Base-by-base conservation (phyloP, 2,888 invertebrate species). In the Phanerotoma sp. region DNA sequence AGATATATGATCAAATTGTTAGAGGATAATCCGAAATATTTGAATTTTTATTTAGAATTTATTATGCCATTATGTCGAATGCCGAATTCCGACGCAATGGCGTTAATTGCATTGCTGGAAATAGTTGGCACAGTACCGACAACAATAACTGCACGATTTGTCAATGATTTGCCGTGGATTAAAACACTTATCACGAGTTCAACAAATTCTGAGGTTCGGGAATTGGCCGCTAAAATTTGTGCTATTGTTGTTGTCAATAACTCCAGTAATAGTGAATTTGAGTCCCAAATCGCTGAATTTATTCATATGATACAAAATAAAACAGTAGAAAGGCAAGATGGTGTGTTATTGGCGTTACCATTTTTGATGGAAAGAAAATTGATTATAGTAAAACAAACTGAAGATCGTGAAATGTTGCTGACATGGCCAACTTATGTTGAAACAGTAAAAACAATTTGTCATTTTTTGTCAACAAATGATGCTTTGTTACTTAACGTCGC, bases 61-160 rank as follows among this genome's bases (percentile, higher is more conserved):
- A 83, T 89, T 49, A 85, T 85, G 52, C 80, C 84, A 10, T n/a
- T n/a, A n/a, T n/a, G n/a, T n/a, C n/a, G n/a, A n/a, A n/a, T n/a
- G n/a, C n/a, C n/a, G 20, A 86, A 83, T 67, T 83, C 88, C 73
- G 86, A 89, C 87, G 77, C 58, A 40, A 83, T 85, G 77, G 80
- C 87, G 0, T 74, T 94, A 48, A 86, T 87, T 51, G 91, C 90
- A 64, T 81, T 95, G 69, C 80, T 92, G 62, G 94, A 95, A 78
- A 81, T 93, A 18, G 81, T 93, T n/a, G 93, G 93, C 35, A 89
- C 90, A 56, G 84, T 89, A 9, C 89, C 93, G 0, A 83, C 86
- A 18, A 78, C 84, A 52, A 82, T 93, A 67, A 83, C 86, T 0
- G 70, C 82, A 28, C 82, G 84, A 59, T 86, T 90, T 71, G 78